These are phyloP conservation scores for Lonchura striata DNA, from an alignment of 2,113 vertebrate genomes.

Conservation along the genomic window DNA sequence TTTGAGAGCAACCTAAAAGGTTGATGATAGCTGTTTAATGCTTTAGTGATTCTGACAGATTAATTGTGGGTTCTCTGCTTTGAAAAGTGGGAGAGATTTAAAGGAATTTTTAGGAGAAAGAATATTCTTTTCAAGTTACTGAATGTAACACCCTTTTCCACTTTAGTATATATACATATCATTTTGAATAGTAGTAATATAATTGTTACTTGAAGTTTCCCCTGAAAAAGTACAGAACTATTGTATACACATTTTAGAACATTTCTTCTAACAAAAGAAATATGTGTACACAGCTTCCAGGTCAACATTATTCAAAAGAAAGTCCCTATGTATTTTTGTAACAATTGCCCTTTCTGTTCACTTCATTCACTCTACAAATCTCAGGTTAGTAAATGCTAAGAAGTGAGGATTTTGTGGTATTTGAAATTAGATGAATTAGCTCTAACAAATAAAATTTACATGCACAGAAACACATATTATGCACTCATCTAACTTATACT, in stretches of 20 bases:
- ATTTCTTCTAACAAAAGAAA: constrained; percentile 38
- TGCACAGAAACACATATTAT: background rate
- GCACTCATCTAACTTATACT: background rate
- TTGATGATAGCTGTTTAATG: background rate
- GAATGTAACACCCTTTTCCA: background rate
- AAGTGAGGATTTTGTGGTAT: background rate
- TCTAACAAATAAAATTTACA: background rate
- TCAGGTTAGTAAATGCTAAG: background rate
- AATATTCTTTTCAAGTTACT: background rate
- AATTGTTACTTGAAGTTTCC: background rate
- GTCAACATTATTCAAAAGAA: constrained; percentile 16
- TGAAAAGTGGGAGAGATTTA: background rate
- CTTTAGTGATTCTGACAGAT: background rate
- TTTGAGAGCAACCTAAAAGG: background rate
- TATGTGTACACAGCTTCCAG: constrained; percentile 26
- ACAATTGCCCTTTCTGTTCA: background rate
- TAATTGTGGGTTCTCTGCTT: background rate
- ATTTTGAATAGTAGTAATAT: background rate
- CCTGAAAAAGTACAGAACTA: background rate
- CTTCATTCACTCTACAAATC: background rate
- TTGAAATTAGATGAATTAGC: background rate
- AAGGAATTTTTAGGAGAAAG: background rate
- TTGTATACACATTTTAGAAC: constrained; percentile 3
- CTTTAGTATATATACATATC: background rate
- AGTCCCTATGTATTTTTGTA: background rate